phyloP scores from a whole-genome alignment of 2,888 invertebrate species.

The Stenotaenia linearis region DNA sequence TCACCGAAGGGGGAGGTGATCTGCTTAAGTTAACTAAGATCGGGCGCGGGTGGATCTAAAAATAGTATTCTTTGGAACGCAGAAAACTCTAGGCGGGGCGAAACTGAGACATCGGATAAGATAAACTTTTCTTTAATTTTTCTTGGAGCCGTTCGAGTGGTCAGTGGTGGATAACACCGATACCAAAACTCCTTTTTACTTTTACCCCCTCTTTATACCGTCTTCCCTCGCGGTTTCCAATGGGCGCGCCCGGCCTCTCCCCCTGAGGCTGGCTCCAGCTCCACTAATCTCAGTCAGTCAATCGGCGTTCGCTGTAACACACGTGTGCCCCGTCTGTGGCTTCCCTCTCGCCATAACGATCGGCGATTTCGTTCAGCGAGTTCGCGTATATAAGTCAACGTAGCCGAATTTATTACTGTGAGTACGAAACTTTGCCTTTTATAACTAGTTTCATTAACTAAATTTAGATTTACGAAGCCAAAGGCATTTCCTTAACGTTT shows the following conservation, averaged over 20 bases:
- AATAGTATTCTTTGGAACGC: neutral
- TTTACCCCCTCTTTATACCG: neutral
- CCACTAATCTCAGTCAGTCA: neutral
- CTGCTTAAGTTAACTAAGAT: neutral
- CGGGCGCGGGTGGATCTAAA: neutral
- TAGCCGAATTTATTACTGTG: neutral
- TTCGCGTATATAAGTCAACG: neutral
- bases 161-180: neutral
- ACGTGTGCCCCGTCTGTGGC: neutral
- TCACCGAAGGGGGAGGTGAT: neutral
- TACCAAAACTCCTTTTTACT: neutral
- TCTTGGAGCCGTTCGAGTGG: neutral
- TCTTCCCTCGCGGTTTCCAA: neutral
- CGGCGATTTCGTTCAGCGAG: neutral
- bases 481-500: neutral
- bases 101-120: neutral
- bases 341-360: neutral
- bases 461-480: neutral
- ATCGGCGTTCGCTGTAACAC: neutral
- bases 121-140: neutral
- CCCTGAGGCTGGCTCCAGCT: neutral
- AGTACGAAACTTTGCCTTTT: neutral
- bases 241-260: neutral
- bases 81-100: neutral
- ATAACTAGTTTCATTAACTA: neutral